phyloP scores from a whole-genome alignment of 2,113 vertebrate genomes.

The Oreocharis arfaki region DNA sequence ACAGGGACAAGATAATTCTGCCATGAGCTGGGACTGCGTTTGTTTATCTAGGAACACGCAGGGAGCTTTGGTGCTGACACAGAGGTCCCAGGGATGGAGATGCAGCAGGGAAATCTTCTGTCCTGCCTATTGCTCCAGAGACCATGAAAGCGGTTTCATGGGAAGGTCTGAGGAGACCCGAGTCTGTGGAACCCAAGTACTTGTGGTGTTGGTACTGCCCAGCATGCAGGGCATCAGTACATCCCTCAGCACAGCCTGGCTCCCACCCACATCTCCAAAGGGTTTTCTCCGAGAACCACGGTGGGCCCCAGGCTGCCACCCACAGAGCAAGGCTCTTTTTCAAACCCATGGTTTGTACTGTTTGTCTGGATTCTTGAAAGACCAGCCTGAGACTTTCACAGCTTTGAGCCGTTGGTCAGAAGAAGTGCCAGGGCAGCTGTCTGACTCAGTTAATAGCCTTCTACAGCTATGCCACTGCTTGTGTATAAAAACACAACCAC shows the following conservation, averaged over 20 bases:
- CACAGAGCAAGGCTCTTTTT: background rate
- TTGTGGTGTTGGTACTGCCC: accelerated
- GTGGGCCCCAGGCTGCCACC: background rate
- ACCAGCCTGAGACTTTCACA: background rate
- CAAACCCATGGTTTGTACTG: background rate
- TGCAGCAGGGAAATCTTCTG: background rate
- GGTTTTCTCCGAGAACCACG: accelerated
- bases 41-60: background rate
- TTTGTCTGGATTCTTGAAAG: background rate
- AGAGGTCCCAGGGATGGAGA: background rate
- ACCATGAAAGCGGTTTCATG: accelerated
- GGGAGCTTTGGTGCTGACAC: background rate
- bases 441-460: background rate
- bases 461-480: background rate
- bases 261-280: background rate
- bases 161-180: accelerated
- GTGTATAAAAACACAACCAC: background rate
- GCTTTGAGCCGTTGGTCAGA: background rate
- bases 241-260: background rate
- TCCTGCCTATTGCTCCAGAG: background rate
- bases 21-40: background rate
- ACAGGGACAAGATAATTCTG: background rate
- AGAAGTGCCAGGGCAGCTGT: background rate
- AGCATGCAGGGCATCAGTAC: accelerated
- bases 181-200: accelerated